Conservation (phyloP, 1,140 invertebrate genomes). For the Callitettix versicolor region DNA sequence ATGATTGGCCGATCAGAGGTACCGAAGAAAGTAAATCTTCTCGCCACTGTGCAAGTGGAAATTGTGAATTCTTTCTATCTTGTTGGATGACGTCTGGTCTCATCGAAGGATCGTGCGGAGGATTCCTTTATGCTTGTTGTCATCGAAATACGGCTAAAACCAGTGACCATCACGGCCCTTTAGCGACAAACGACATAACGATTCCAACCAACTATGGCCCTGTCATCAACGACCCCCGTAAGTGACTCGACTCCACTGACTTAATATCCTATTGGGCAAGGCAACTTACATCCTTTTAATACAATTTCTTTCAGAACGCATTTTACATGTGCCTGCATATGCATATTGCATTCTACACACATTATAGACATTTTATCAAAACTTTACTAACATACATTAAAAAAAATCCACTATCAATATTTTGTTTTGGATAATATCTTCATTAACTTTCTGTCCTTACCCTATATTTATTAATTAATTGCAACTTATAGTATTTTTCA, state of each 20-base stretch:
- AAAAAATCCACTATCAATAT: too few relatives aligned
- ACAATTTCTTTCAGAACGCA: background rate
- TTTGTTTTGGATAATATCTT: too few relatives aligned
- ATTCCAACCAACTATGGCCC: slow-evolving; percentile 44
- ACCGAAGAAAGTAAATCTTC: too few relatives aligned
- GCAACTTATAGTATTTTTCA: too few relatives aligned
- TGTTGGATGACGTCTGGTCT: slow-evolving; percentile 85
- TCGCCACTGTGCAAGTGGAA: slow-evolving; percentile 40
- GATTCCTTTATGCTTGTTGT: slow-evolving; percentile 79
- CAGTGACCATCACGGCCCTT: slow-evolving; percentile 47
- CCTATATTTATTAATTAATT: too few relatives aligned
- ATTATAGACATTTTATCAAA: too few relatives aligned
- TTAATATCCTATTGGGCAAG: background rate
- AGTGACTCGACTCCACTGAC: slow-evolving; percentile 30
- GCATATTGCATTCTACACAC: background rate
- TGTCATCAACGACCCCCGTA: slow-evolving; percentile 63
- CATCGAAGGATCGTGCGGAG: slow-evolving; percentile 70
- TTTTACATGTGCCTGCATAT: background rate
- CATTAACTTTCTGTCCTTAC: too few relatives aligned
- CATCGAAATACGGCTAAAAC: slow-evolving; percentile 62
- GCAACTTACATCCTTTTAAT: background rate
- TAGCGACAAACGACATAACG: slow-evolving; percentile 32
- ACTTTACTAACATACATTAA: too few relatives aligned
- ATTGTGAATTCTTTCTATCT: slow-evolving; percentile 84
- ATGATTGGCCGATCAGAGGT: too few relatives aligned